A percentile compares a stretch with the other conserved stretches of the same genome.
Conservation (phyloP, 2,888 invertebrate species). For the Tigriopus californicus region DNA sequence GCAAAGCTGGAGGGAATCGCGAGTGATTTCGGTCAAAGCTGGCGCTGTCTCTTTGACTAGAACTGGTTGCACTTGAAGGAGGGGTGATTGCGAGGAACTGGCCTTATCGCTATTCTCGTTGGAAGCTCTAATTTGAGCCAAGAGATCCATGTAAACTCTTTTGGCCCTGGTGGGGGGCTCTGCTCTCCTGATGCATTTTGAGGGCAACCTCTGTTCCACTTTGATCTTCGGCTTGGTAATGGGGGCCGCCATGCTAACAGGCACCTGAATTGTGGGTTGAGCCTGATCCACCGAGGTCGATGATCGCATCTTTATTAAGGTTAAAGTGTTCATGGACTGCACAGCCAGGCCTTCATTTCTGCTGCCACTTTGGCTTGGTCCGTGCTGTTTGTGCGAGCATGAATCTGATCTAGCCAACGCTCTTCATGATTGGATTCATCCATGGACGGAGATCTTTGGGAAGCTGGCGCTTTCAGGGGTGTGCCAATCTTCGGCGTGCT, state of each 20-base stretch:
- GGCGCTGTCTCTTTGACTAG: background rate
- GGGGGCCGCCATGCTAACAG: background rate
- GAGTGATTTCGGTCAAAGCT: background rate
- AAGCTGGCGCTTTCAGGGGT: background rate
- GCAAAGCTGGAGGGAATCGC: background rate
- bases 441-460: background rate
- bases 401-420: conserved; percentile 11
- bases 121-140: conserved; percentile 9
- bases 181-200: background rate
- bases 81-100: no score
- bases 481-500: background rate
- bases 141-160: conserved; percentile 2
- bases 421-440: background rate
- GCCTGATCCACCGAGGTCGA: background rate
- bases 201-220: background rate
- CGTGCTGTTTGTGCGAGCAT: background rate
- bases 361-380: conserved; percentile 3
- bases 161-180: background rate
- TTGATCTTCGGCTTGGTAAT: background rate
- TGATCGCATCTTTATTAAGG: background rate
- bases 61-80: background rate
- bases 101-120: background rate
- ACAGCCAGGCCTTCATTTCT: conserved; percentile 15
- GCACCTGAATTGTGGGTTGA: background rate
- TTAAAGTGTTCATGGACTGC: conserved; percentile 3